A percentile compares a stretch with the other conserved stretches of the same genome.
Evolutionary conservation across 2,797 vertebrate species (phyloP).

Genomic region (Etheostoma perlongum): DNA sequence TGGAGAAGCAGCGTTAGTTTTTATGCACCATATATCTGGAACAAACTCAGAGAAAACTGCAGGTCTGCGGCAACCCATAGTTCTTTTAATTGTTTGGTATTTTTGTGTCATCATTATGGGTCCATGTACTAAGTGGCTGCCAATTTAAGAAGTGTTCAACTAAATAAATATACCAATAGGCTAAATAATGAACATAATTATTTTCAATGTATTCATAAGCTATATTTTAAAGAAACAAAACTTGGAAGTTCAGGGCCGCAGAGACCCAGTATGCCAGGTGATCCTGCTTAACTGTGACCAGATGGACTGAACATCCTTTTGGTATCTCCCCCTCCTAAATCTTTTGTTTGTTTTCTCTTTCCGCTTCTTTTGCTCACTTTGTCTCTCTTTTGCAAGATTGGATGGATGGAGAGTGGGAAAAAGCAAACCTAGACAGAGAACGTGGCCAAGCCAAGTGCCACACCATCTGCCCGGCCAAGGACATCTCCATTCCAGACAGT

Average conservation of each 20-base stretch:
- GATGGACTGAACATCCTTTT: constrained; percentile 27
- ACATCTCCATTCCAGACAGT: constrained; percentile 57
- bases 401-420: constrained; percentile 38
- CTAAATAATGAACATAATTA: no score
- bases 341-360: constrained; percentile 10
- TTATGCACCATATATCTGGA: no score
- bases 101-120: no score
- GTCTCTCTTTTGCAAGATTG: constrained; percentile 22
- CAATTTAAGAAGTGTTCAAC: no score
- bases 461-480: constrained; percentile 72
- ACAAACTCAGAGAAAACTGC: no score
- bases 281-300: constrained; percentile 53
- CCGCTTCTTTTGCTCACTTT: constrained; percentile 27
- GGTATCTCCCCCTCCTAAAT: constrained; percentile 18
- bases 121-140: no score
- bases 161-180: no score
- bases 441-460: constrained; percentile 42
- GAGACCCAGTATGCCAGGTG: constrained; percentile 27
- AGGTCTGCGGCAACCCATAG: no score
- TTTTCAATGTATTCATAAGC: no score
- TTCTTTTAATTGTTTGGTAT: no score
- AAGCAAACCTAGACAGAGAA: constrained; percentile 47
- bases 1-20: no score
- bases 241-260: constrained; percentile 55
- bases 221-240: constrained; percentile 22